Evolutionary conservation across 2,888 invertebrate species (phyloP).

Genomic region (Megalurothrips usitatus): DNA sequence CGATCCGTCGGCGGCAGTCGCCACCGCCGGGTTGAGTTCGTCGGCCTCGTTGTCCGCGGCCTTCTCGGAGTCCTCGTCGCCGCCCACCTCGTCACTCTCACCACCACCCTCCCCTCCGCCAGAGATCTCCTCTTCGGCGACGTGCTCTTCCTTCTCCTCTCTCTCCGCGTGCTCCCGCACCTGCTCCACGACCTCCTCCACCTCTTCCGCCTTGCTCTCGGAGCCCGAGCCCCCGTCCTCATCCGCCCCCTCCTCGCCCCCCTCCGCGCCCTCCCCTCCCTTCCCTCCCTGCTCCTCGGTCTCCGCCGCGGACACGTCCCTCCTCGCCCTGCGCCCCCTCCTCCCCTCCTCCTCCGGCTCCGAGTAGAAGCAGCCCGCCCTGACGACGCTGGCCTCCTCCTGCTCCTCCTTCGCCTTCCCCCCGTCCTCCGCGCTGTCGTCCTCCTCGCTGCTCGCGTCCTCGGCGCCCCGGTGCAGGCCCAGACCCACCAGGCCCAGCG

Average conservation of each 20-base stretch:
- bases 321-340: not conserved
- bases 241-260: not conserved
- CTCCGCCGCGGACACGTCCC: not conserved
- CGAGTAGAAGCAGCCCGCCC: not conserved
- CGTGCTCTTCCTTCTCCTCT: not conserved
- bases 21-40: not conserved
- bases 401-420: not conserved
- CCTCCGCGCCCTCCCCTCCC: not conserved
- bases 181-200: not conserved
- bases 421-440: not conserved
- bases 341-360: not conserved
- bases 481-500: not conserved
- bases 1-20: not conserved
- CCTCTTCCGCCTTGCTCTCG: not conserved
- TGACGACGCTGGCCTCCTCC: not conserved
- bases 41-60: not conserved
- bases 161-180: not conserved
- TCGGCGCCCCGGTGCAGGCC: not conserved
- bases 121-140: not conserved
- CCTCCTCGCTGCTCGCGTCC: not conserved
- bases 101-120: not conserved
- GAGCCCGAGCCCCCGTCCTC: not conserved
- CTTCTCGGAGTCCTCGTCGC: not conserved
- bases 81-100: not conserved
- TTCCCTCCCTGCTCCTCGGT: not conserved